Evolutionary conservation across 64 coral and sea anemone genomes (phyloP), one percentile per base, ranked within the genome.

Genomic region (Astreopora myriophthalma): DNA sequence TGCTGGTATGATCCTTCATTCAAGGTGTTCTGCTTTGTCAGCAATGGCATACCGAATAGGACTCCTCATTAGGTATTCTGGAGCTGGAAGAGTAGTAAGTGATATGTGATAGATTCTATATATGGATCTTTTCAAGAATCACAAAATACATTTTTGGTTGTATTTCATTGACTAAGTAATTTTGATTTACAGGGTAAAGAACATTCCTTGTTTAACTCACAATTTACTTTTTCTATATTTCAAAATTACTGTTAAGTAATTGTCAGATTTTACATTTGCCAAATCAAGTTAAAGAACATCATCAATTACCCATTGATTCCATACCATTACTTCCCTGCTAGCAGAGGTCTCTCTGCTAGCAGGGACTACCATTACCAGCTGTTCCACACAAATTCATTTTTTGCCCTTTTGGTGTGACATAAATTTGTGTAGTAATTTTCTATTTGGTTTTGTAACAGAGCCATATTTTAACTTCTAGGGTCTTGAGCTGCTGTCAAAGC

Each of bases 31-130:
- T 22, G 8, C 24, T 30, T 38, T 92, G 31, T 92, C 78, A 39
- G 89, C 89, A n/a, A 1, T 92, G 13, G 89, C 89, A 24, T 84
- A 92, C 65, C 40, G 80, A 46, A 92, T 80, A 78, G 89, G 89
- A 1, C 76, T 92, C 14, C 63, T 92, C 26, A 5, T 57, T 13
- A 83, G 66, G 42, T 92, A 46, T 33, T 83, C 78, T 36, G 89
- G 89, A 68, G 80, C 89, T 25, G 77, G 78, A 85, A 52, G 79
- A 84, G 79, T 62, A 33, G 79, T 84, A 84, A 84, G 79, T 84
- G 62, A 67, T 67, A 67, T 67, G 64, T 67, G 64, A 67, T 67
- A 26, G 64, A 67, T 67, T 28, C n/a, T 67, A 67, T 30, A 67
- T 67, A 26, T 67, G n/a, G 64, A 67, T 67, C 24, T 67, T 67